A percentile compares a stretch with the other conserved stretches of the same genome.
Conservation (phyloP, 2,888 invertebrate genomes). For the Ormyrus pomaceus region DNA sequence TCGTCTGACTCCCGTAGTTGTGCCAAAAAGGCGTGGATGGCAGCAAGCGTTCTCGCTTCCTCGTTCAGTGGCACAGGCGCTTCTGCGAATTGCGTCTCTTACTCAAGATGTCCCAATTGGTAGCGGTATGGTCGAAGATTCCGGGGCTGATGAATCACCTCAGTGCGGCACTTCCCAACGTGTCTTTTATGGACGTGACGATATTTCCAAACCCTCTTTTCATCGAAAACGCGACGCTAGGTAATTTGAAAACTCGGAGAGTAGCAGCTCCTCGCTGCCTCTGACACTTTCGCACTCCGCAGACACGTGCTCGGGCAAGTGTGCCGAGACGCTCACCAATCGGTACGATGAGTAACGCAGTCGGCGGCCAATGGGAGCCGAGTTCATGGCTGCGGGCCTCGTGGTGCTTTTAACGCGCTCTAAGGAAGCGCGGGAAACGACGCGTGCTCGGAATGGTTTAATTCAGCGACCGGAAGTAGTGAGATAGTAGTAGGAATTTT, state of each 20-base stretch:
- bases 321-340: neutral
- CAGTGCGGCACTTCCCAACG: slow-evolving; percentile 63
- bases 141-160: slow-evolving; percentile 69
- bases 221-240: slow-evolving; percentile 63
- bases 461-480: too few relatives aligned
- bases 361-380: too few relatives aligned
- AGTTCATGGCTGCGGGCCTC: too few relatives aligned
- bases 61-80: neutral
- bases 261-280: too few relatives aligned
- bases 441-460: too few relatives aligned
- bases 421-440: too few relatives aligned
- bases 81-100: slow-evolving; percentile 16
- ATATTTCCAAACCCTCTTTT: slow-evolving; percentile 67
- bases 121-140: slow-evolving; percentile 67
- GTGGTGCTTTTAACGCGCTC: too few relatives aligned
- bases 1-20: slow-evolving; percentile 16
- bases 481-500: too few relatives aligned
- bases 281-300: neutral
- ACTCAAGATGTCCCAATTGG: neutral
- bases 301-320: slow-evolving; percentile 21
- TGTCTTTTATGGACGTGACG: slow-evolving; percentile 65
- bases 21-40: slow-evolving; percentile 31
- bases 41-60: slow-evolving; percentile 16
- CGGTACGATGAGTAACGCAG: neutral
- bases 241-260: slow-evolving; percentile 59